phyloP scores from a whole-genome alignment of 2,797 vertebrate genomes.

The Diplodus puntazzo region DNA sequence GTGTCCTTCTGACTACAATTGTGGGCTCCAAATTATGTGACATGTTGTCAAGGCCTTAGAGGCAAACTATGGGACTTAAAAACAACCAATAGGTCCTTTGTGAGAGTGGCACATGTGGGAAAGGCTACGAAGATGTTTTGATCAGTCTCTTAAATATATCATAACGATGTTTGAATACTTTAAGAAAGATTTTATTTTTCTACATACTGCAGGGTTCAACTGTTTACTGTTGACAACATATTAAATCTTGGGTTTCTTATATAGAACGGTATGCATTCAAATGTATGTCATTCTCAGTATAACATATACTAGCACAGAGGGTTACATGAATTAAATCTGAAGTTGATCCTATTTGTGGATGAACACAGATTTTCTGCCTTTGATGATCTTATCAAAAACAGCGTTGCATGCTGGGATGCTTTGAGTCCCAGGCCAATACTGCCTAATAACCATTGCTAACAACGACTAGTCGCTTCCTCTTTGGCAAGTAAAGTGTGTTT shows the following conservation, averaged over 20 bases:
- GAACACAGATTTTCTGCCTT: slow-evolving; percentile 10
- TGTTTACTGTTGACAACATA: slow-evolving; percentile 6
- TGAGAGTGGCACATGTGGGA: slow-evolving; percentile 44
- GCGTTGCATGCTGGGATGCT: slow-evolving; percentile 37
- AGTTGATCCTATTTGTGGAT: neutral
- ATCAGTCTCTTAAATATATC: slow-evolving; percentile 37
- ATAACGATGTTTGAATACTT: slow-evolving; percentile 31
- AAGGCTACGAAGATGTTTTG: slow-evolving; percentile 44
- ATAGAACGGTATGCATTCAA: neutral
- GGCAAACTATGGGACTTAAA: slow-evolving; percentile 61
- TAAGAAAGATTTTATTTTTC: slow-evolving; percentile 1
- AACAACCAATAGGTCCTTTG: slow-evolving; percentile 53
- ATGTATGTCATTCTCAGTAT: neutral
- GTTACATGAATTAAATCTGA: slow-evolving; percentile 4
- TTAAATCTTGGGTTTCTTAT: slow-evolving; percentile 2
- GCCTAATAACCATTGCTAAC: neutral
- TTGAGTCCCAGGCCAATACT: neutral
- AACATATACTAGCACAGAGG: neutral
- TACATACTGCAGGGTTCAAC: slow-evolving; percentile 1
- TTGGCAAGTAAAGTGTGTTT: neutral
- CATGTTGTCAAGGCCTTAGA: slow-evolving; percentile 58
- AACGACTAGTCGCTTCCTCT: slow-evolving; percentile 21
- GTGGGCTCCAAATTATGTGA: slow-evolving; percentile 63
- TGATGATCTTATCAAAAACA: slow-evolving; percentile 11
- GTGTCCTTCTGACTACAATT: slow-evolving; percentile 68